Base-by-base conservation (phyloP, 2,113 vertebrate species). In the Coptodon bakossiorum region DNA sequence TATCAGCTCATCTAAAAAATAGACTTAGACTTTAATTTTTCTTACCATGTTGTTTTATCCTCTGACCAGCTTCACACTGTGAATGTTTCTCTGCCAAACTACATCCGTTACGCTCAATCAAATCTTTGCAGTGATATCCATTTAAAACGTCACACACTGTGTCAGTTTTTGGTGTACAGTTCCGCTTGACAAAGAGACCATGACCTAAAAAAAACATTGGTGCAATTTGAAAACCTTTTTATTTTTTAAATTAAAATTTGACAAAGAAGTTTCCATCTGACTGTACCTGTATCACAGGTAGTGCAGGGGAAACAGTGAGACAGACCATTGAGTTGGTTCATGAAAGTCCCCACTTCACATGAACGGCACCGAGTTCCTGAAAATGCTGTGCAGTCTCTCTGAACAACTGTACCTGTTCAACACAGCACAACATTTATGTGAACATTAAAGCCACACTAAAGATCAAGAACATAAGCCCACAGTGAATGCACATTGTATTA, bases 221-320 rank as follows among this genome's bases (percentile, higher is more conserved):
- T 4, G 29, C 5, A 61, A 61, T 61, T 61, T 73, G 7, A 73
- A 27, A 73, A 24, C 22, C 40, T 45, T 40, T 16, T 57, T 13
- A 31, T 45, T 66, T 48, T 19, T 57, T 59, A 2, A 6, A 50
- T 27, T 10, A 2, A 17, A 31, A 29, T 3, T 56, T 14, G 5
- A 76, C 13, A 0, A 22, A 19, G 27, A 4, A 4, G 5, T 16
- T 61, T 34, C 31, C 17, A 22, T 9, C 4, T 38, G 9, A 45
- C 17, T 6, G 34, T 88, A 92, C 90, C 90, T 84, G 48, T 7
- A 2, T 82, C 54, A 84, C 94, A 94, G 71, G 54, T 11, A 3
- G 17, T 50, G 59, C 90, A 94, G 71, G 31, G 2, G n/a, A 88
- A 81, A 36, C 92, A 93, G 1, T 5, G 82, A 1, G 2, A 81